A percentile compares a stretch with the other conserved stretches of the same genome.
Evolutionary conservation across 2,113 vertebrate genomes (phyloP).

Genomic region (Spea bombifrons): DNA sequence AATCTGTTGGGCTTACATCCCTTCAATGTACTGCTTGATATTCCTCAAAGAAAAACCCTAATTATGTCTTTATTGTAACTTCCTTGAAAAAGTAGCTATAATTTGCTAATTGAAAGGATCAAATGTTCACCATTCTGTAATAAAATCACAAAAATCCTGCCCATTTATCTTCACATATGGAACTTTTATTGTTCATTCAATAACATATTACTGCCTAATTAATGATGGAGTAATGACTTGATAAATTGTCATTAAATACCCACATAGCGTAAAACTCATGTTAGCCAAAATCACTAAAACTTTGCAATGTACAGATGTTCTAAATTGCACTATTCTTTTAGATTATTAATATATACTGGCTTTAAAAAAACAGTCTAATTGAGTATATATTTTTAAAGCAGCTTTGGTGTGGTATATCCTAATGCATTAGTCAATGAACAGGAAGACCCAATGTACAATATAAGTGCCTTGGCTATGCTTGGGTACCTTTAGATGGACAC

Average conservation of each 20-base stretch:
- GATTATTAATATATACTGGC: neutral
- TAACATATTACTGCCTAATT: slow-evolving; percentile 47
- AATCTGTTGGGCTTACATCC: too few species aligned
- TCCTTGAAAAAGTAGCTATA: slow-evolving; percentile 20
- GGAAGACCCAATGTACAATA: too few species aligned
- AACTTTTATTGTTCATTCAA: slow-evolving; percentile 43
- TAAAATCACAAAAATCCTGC: neutral
- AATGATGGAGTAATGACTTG: slow-evolving; percentile 45
- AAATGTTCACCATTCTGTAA: slow-evolving; percentile 11
- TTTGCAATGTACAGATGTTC: slow-evolving; percentile 16
- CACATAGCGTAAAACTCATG: slow-evolving; percentile 32
- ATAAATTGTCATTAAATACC: slow-evolving; percentile 46
- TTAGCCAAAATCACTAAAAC: slow-evolving; percentile 26
- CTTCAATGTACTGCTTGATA: neutral
- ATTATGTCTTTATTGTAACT: neutral
- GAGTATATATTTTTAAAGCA: neutral
- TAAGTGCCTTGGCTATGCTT: too few species aligned
- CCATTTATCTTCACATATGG: slow-evolving; percentile 43
- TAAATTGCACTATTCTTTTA: neutral
- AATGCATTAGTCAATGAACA: too few species aligned
- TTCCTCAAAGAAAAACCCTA: neutral
- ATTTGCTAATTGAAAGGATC: neutral
- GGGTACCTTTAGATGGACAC: neutral
- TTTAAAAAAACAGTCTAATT: neutral
- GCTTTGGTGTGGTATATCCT: neutral